These are phyloP conservation scores for Chymomyza procnemis DNA, from an alignment of 2,888 invertebrate genomes.

Conservation along the genomic window DNA sequence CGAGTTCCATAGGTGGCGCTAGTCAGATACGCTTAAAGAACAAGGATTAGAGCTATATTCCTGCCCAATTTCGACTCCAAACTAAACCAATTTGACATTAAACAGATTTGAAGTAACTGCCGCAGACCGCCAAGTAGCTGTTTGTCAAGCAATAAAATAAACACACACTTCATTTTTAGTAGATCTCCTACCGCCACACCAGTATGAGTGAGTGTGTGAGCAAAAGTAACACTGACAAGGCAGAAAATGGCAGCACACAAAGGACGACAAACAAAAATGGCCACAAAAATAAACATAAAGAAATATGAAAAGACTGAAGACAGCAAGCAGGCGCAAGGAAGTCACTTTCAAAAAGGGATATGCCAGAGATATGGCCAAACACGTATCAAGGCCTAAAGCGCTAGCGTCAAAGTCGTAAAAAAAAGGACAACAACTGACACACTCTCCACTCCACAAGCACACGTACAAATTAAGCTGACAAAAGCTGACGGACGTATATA, in stretches of 20 bases:
- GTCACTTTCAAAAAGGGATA: neutral
- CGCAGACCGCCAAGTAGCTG: conserved; percentile 46
- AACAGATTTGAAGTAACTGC: conserved; percentile 24
- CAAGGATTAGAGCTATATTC: no score
- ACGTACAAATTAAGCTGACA: conserved; percentile 47
- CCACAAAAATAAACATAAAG: neutral
- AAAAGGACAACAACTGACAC: conserved; percentile 6
- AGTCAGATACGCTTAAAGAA: no score
- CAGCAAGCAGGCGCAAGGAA: neutral
- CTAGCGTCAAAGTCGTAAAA: conserved; percentile 14
- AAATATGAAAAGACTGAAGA: conserved; percentile 2
- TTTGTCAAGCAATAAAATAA: conserved; percentile 73
- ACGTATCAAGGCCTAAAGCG: neutral
- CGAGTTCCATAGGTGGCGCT: neutral
- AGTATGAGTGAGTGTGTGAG: neutral
- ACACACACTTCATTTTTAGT: conserved; percentile 57
- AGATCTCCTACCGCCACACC: neutral
- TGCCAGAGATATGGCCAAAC: neutral
- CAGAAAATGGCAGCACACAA: conserved; percentile 3
- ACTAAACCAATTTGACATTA: conserved; percentile 8
- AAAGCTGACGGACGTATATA: conserved; percentile 18
- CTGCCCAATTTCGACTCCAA: neutral
- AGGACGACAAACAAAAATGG: neutral
- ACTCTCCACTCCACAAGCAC: conserved; percentile 1
- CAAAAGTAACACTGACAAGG: conserved; percentile 9